Evolutionary conservation across 1,140 invertebrate genomes (phyloP).

Genomic region (Spodoptera frugiperda): DNA sequence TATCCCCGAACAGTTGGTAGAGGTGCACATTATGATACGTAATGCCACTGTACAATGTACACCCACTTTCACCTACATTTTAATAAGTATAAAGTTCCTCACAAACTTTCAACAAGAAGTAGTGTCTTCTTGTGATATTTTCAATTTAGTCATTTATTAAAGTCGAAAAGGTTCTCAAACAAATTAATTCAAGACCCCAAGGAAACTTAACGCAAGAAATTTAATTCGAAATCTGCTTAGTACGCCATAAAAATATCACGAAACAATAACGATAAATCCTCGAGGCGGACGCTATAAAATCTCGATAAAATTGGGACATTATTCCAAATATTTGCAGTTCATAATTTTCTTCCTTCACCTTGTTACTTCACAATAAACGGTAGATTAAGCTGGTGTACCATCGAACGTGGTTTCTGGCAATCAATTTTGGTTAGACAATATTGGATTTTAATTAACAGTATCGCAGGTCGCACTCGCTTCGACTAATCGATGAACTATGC

Average conservation of each 20-base stretch:
- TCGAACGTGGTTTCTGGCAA: constrained; percentile 70
- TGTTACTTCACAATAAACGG: constrained; percentile 63
- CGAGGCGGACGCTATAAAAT: constrained; percentile 22
- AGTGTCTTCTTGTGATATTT: no score
- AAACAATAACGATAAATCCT: constrained; percentile 17
- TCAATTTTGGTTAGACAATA: constrained; percentile 83
- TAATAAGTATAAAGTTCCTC: no score
- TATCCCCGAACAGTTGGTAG: no score
- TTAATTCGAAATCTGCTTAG: constrained; percentile 2
- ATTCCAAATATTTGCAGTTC: constrained; percentile 44
- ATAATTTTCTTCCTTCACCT: constrained; percentile 49
- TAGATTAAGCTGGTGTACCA: constrained; percentile 67
- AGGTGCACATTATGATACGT: no score
- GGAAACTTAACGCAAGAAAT: constrained; percentile 1
- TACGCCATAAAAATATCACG: constrained; percentile 2
- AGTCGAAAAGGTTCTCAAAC: no score
- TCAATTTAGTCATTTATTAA: no score
- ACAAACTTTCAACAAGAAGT: no score
- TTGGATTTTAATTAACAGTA: constrained; percentile 84
- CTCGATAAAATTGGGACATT: constrained; percentile 32
- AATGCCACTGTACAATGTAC: no score
- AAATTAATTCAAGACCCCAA: background rate
- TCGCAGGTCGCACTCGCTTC: constrained; percentile 57
- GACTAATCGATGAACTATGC: constrained; percentile 63
- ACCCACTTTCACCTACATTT: no score